Evolutionary conservation across 2,113 vertebrate species (phyloP), one percentile per base, ranked within the genome.

Genomic region (Cyanoderma ruficeps): DNA sequence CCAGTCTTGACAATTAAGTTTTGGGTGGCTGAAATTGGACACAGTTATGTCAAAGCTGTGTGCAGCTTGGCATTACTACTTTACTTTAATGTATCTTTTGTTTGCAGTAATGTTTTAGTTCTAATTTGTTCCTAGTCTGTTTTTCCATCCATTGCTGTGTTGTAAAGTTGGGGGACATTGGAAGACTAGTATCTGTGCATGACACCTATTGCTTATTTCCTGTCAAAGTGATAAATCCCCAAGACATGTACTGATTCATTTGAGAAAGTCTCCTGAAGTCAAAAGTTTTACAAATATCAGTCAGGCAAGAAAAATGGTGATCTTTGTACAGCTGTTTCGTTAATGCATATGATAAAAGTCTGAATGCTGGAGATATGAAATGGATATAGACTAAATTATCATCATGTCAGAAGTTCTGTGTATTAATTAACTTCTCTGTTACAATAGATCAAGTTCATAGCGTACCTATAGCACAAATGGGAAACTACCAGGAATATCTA

Each of bases 401-500:
- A 7, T 28, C 28, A 50, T 11, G 4, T 50, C 41, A 79, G 25
- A 55, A 47, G 13, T 74, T 35, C 80, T 28, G 7, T 70, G 4
- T 76, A 21, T 76, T 96, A 78, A 95, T 70, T 44, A 79, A 65
- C 8, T 69, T 2, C 91, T 91, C 39, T 95, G 25, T 97, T 89
- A 53, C 0, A 11, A 94, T 92, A 99, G 99, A 99, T 97, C 99
- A 99, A 97, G 97, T 99, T 90, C 99, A 99, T 97, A 99, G 99
- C 18, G 98, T 99, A 83, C 99, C 99, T 87, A 99, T 99, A 89
- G 98, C 98, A 95, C 99, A 99, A 97, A 99, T 99, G 99, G 99
- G 99, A 44, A 99, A 99, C 97, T 99, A 99, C 96, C 99, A 99
- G 95, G 99, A 99, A 79, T 99, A 99, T 96, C 98, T 99, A 52